Conservation (phyloP, 64 coral and sea anemone genomes). For the Pachyseris speciosa region DNA sequence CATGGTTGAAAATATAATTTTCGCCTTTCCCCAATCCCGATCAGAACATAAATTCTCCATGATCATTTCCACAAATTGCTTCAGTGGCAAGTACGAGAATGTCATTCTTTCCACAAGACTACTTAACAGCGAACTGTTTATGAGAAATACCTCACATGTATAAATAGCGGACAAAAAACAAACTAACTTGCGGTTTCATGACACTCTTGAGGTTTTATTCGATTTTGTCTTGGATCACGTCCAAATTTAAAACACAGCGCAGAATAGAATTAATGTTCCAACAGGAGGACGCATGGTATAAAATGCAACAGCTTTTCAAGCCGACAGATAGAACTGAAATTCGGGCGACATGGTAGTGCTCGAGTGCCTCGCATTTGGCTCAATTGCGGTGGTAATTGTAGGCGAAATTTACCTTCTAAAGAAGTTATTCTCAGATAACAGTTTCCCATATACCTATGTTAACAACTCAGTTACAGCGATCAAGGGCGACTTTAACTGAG, state of each 20-base stretch:
- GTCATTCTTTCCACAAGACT: too few relatives aligned
- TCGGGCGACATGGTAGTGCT: slow-evolving; percentile 32
- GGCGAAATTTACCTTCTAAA: slow-evolving; percentile 57
- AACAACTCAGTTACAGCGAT: neutral
- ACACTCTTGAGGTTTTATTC: neutral
- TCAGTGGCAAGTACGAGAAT: too few relatives aligned
- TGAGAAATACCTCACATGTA: too few relatives aligned
- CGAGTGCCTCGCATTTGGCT: slow-evolving; percentile 46
- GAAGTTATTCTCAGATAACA: slow-evolving; percentile 41
- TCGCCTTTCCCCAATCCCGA: too few relatives aligned
- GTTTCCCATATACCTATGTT: neutral
- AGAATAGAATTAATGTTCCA: too few relatives aligned
- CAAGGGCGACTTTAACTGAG: neutral
- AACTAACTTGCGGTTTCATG: neutral
- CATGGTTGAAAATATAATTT: too few relatives aligned
- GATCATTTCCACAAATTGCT: too few relatives aligned
- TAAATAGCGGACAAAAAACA: too few relatives aligned
- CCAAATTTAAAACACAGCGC: neutral
- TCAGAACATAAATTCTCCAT: too few relatives aligned
- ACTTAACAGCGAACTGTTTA: too few relatives aligned
- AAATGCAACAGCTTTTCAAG: neutral
- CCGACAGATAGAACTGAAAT: too few relatives aligned
- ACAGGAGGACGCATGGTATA: neutral
- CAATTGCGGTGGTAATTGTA: neutral
- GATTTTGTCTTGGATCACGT: neutral